Evolutionary conservation across 30 jellyfish, hydroid and myxozoan species (phyloP).

Genomic region (Aurelia aurita complex sp. Pacific): DNA sequence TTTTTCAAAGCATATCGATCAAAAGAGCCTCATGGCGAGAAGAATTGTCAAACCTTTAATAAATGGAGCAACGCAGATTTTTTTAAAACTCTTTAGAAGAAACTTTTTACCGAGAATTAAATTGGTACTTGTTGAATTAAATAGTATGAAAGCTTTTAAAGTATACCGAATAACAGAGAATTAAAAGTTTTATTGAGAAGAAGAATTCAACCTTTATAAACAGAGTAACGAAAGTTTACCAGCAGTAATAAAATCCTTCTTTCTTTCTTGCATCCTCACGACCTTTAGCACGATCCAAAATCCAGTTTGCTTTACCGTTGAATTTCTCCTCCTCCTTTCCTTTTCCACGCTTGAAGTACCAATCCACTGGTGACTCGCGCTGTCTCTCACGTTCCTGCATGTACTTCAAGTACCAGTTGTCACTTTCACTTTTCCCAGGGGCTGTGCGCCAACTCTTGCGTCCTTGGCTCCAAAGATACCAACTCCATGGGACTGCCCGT

Average conservation of each 20-base stretch:
- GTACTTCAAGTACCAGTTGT: slow-evolving; percentile 64
- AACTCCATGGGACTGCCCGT: slow-evolving; percentile 57
- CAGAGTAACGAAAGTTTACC: slow-evolving; percentile 9
- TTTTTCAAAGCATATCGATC: too few relatives aligned
- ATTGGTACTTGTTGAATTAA: too few relatives aligned
- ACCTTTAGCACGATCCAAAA: slow-evolving; percentile 53
- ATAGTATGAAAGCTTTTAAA: too few relatives aligned
- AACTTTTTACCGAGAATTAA: too few relatives aligned
- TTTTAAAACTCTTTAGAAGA: too few relatives aligned
- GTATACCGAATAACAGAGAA: too few relatives aligned
- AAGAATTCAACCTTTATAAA: too few relatives aligned
- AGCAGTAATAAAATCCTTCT: slow-evolving; percentile 61
- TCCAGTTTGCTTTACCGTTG: slow-evolving; percentile 30
- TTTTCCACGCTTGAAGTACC: slow-evolving; percentile 65
- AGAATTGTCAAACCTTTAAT: too few relatives aligned
- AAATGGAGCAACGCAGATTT: too few relatives aligned
- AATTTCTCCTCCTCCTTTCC: slow-evolving; percentile 39
- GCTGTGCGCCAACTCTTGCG: slow-evolving; percentile 58
- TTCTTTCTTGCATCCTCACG: slow-evolving; percentile 66
- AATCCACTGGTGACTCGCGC: slow-evolving; percentile 35
- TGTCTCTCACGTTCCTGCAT: slow-evolving; percentile 75
- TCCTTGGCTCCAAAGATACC: slow-evolving; percentile 77
- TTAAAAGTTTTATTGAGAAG: too few relatives aligned
- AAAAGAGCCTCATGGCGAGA: too few relatives aligned
- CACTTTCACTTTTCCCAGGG: slow-evolving; percentile 40